Percentiles rank a stretch among this genome's conserved stretches.
Evolutionary conservation across 2,888 invertebrate species (phyloP).

Genomic region (Strigamia transsilvanica): DNA sequence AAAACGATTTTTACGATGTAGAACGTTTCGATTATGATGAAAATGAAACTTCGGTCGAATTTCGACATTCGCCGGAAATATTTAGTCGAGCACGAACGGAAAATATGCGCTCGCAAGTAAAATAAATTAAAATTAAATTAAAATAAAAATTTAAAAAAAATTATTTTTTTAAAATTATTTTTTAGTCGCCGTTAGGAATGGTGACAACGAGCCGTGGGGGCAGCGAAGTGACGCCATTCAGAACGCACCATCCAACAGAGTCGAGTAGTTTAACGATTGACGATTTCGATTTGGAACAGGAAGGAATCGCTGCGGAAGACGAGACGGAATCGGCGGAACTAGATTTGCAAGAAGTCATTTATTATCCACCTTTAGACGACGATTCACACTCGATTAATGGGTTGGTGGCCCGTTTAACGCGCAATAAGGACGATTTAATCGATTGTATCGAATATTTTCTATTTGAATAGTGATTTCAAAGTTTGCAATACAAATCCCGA

Average conservation of each 20-base stretch:
- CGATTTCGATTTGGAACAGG: slow-evolving; percentile 75
- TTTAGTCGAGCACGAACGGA: neutral
- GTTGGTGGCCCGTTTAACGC: too few species aligned
- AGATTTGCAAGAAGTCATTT: slow-evolving; percentile 70
- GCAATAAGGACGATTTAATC: neutral
- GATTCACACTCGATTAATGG: slow-evolving; percentile 57
- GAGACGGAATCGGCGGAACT: slow-evolving; percentile 70
- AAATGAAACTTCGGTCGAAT: neutral
- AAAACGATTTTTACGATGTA: neutral
- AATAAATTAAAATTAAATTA: neutral
- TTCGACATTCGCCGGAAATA: neutral
- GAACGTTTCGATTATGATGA: neutral
- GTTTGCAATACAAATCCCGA: slow-evolving; percentile 89
- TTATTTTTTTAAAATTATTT: slow-evolving; percentile 42
- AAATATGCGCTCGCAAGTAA: neutral
- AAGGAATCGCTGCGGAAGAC: slow-evolving; percentile 77
- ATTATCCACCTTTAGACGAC: slow-evolving; percentile 73
- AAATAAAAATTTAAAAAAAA: too few species aligned
- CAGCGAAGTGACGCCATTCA: neutral
- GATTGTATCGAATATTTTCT: neutral
- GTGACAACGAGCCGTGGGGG: slow-evolving; percentile 60
- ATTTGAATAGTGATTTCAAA: slow-evolving; percentile 72
- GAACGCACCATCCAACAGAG: slow-evolving; percentile 41
- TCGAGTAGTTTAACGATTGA: slow-evolving; percentile 58
- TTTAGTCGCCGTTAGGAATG: slow-evolving; percentile 66